A percentile compares a stretch with the other conserved stretches of the same genome.
Evolutionary conservation across 1,140 invertebrate genomes (phyloP).

Genomic region (Scaptodrosophila lebanonensis): DNA sequence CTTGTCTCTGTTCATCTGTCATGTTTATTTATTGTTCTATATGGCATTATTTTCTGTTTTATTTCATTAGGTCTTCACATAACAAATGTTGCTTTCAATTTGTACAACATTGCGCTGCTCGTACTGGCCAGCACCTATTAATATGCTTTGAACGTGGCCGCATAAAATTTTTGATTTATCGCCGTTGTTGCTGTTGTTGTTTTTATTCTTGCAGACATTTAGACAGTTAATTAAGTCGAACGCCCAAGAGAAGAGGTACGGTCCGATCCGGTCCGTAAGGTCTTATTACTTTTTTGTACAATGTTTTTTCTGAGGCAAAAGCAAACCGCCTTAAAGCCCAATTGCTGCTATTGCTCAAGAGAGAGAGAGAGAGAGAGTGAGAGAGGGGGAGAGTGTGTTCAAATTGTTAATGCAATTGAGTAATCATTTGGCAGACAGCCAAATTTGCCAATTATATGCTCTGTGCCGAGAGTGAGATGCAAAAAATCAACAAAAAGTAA

Average conservation of each 20-base stretch:
- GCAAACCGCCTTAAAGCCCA: slow-evolving; percentile 14
- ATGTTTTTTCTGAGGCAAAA: too few relatives aligned
- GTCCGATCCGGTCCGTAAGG: too few relatives aligned
- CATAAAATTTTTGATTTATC: slow-evolving; percentile 53
- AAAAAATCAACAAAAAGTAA: slow-evolving; percentile 2
- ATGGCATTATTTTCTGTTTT: slow-evolving; percentile 9
- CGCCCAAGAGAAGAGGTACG: slow-evolving; percentile 2
- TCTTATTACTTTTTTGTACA: too few relatives aligned
- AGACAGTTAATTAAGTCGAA: slow-evolving; percentile 49
- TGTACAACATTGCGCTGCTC: slow-evolving; percentile 1
- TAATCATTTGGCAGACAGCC: slow-evolving; percentile 18
- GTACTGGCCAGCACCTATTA: slow-evolving; percentile 36
- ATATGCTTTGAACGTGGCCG: slow-evolving; percentile 53
- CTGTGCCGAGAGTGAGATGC: too few relatives aligned
- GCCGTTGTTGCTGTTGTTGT: slow-evolving; percentile 33
- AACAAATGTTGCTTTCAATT: slow-evolving; percentile 5
- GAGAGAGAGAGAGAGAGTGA: too few relatives aligned
- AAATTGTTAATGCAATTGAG: slow-evolving; percentile 30
- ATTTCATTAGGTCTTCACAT: slow-evolving; percentile 24
- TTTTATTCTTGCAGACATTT: too few relatives aligned
- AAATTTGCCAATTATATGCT: slow-evolving; percentile 14
- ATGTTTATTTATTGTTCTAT: slow-evolving; percentile 57
- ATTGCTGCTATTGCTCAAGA: too few relatives aligned
- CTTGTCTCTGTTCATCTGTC: slow-evolving; percentile 41
- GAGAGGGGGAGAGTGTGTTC: too few relatives aligned